A percentile compares a stretch with the other conserved stretches of the same genome.
Conservation (phyloP, 2,888 invertebrate genomes). For the Netelia melanura region DNA sequence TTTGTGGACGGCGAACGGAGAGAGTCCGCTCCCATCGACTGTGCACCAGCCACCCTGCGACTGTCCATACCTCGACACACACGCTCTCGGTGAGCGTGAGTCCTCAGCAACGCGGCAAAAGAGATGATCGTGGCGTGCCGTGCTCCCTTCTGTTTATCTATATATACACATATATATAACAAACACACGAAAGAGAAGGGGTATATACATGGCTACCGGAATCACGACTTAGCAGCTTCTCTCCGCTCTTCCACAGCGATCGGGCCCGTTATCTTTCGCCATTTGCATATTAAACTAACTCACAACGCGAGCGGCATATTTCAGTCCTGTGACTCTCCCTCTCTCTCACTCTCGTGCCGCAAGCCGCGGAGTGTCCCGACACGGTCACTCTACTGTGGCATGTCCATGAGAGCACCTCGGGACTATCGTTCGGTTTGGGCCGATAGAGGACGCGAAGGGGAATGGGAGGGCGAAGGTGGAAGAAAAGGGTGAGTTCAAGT, state of each 20-base stretch:
- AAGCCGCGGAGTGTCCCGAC: constrained; percentile 53
- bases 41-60: neutral
- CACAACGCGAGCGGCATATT: constrained; percentile 83
- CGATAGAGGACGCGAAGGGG: constrained; percentile 21
- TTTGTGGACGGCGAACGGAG: constrained; percentile 42
- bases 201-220: constrained; percentile 83
- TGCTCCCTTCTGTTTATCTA: neutral
- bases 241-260: constrained; percentile 80
- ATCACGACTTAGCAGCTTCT: constrained; percentile 83
- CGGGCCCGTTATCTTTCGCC: constrained; percentile 82
- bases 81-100: constrained; percentile 36
- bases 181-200: constrained; percentile 67
- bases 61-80: constrained; percentile 33
- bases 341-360: constrained; percentile 37
- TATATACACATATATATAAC: neutral
- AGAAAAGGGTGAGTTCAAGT: constrained; percentile 35
- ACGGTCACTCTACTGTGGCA: constrained; percentile 50
- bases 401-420: constrained; percentile 42
- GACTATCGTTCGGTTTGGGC: constrained; percentile 23
- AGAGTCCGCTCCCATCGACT: constrained; percentile 37
- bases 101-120: constrained; percentile 50
- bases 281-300: constrained; percentile 85
- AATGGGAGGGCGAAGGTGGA: neutral
- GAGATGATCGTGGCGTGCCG: constrained; percentile 67
- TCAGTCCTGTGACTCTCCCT: constrained; percentile 70